Evolutionary conservation across 2,888 invertebrate species (phyloP).

Genomic region (Frankliniella fusca): DNA sequence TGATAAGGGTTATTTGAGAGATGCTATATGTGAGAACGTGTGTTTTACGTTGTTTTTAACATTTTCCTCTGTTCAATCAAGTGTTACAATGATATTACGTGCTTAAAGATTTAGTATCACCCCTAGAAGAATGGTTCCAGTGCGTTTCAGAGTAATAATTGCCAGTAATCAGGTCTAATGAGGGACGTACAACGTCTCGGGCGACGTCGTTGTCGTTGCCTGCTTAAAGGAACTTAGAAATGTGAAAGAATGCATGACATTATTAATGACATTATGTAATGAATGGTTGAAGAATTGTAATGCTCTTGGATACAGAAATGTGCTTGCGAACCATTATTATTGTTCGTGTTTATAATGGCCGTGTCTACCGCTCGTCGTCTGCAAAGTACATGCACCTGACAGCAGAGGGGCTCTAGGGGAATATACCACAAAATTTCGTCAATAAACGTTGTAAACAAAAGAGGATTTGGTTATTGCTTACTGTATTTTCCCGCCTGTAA

Average conservation of each 20-base stretch:
- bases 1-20: too few species aligned
- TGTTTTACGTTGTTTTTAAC: not conserved
- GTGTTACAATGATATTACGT: not conserved
- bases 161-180: not conserved
- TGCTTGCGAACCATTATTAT: not conserved
- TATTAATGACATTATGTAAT: too few species aligned
- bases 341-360: not conserved
- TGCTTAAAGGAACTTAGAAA: not conserved
- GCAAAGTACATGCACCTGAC: not conserved
- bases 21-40: not conserved
- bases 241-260: not conserved
- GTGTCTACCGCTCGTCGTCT: too few species aligned
- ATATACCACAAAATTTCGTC: not conserved
- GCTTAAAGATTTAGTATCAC: not conserved
- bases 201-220: too few species aligned
- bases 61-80: not conserved
- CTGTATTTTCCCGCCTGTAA: too few species aligned
- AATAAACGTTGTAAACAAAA: not conserved
- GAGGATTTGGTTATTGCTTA: not conserved
- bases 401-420: too few species aligned
- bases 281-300: not conserved
- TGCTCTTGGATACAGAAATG: not conserved
- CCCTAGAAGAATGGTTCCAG: not conserved
- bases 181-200: not conserved
- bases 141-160: not conserved